A percentile compares a stretch with the other conserved stretches of the same genome.
These are phyloP conservation scores for Aphidius ervi DNA, from an alignment of 1,140 invertebrate species.

Conservation along the genomic window DNA sequence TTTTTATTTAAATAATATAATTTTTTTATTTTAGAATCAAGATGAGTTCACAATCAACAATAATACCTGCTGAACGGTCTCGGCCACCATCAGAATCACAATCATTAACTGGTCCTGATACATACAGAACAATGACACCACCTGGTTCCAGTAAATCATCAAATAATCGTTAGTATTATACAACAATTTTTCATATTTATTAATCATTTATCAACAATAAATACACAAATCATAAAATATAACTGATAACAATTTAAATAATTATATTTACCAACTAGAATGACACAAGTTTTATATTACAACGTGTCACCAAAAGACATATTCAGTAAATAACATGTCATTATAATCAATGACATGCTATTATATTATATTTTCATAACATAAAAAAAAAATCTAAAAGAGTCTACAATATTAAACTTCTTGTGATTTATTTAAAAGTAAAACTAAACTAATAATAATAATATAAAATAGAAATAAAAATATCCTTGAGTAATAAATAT, in stretches of 20 bases:
- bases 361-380: too few species aligned
- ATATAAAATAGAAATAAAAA: too few species aligned
- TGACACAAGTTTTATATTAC: conserved; percentile 19
- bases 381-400: too few species aligned
- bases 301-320: conserved; percentile 9
- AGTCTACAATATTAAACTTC: too few species aligned
- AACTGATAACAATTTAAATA: conserved; percentile 21
- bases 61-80: conserved; percentile 40
- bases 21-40: conserved; percentile 9
- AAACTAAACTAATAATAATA: too few species aligned
- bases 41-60: conserved; percentile 49
- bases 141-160: conserved; percentile 43
- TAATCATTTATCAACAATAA: too few species aligned
- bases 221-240: conserved; percentile 21
- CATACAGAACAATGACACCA: conserved; percentile 45
- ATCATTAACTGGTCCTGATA: conserved; percentile 38
- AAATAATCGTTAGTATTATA: conserved; percentile 41
- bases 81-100: conserved; percentile 39
- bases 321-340: too few species aligned
- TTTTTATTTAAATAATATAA: not conserved
- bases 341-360: too few species aligned
- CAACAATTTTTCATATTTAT: too few species aligned
- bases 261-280: conserved; percentile 13
- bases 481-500: too few species aligned
- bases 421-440: too few species aligned